These are phyloP conservation scores for Troides oblongomaculatus DNA, from an alignment of 2,888 invertebrate genomes.

Conservation along the genomic window DNA sequence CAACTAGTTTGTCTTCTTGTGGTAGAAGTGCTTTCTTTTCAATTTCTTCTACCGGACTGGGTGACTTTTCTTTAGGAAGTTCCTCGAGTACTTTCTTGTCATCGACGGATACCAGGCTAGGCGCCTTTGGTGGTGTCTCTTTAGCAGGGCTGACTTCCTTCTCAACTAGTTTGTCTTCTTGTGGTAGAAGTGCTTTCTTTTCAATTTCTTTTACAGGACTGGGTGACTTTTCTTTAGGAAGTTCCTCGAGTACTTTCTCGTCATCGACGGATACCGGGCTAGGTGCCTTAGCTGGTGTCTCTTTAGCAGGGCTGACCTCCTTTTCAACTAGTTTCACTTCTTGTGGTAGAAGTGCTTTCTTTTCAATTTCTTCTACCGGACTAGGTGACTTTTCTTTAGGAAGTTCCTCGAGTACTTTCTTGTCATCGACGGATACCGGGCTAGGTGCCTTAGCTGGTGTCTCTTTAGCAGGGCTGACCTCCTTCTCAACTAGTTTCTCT, in stretches of 20 bases:
- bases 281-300: neutral
- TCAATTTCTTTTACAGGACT: neutral
- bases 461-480: conserved; percentile 12
- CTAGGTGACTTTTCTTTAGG: too few relatives aligned
- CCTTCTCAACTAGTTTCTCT: rapidly evolving
- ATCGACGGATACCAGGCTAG: neutral
- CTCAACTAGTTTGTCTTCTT: neutral
- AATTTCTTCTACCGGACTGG: conserved; percentile 2
- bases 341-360: too few relatives aligned
- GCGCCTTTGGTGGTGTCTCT: neutral
- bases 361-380: too few relatives aligned
- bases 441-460: conserved; percentile 30
- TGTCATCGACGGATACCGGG: conserved; percentile 8
- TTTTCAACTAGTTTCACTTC: neutral
- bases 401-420: neutral
- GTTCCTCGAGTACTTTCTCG: too few relatives aligned
- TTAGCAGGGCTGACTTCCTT: conserved; percentile 16
- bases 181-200: neutral
- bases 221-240: neutral
- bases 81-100: conserved; percentile 23
- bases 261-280: neutral
- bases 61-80: conserved; percentile 10
- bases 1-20: neutral
- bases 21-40: neutral
- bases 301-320: neutral